Base-by-base conservation (phyloP, 2,888 invertebrate species). In the Lasioglossum calceatum region DNA sequence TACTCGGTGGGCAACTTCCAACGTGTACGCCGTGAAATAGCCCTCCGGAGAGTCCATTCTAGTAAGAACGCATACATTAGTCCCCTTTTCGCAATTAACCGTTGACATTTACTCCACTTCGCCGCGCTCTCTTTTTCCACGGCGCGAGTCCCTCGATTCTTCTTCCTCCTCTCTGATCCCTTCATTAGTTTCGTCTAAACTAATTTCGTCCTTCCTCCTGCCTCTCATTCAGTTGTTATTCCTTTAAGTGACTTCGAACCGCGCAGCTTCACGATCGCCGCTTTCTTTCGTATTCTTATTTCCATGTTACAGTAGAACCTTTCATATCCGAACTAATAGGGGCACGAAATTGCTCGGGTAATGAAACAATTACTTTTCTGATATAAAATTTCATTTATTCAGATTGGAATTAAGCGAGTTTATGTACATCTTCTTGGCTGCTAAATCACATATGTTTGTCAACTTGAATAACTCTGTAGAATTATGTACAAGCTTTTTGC, bases 71-170 rank as follows among this genome's bases (percentile, higher is more conserved):
- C 92, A 89, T 92, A 91, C 85, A 89, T 89, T 91, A 89, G 82
- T 84, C 86, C 87, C n/a, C n/a, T n/a, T n/a, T n/a, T 85, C 87
- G 92, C 89, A 91, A 92, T 92, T 92, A 92, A 91, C 90, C 88
- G 90, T 91, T 92, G 92, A 92, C 92, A 92, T 92, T 91, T 92
- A 90, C 90, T 89, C 79, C 84, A 89, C 82, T 88, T 87, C 74
- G 70, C 79, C 42, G 75, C 74, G 77, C 70, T 82, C 87, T 71
- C 80, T 89, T 83, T 85, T 82, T 80, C 80, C 82, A 44, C 75
- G 80, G 71, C 82, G 73, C 75, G 67, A 90, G 81, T 86, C 82
- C 82, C 84, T 85, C 87, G 81, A 64, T 82, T 85, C 76, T 81
- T 82, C 44, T 83, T 61, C 83, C 64, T 81, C 73, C 75, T 79